Base-by-base conservation (phyloP, 2,797 vertebrate species). In the Anguilla pacifica region DNA sequence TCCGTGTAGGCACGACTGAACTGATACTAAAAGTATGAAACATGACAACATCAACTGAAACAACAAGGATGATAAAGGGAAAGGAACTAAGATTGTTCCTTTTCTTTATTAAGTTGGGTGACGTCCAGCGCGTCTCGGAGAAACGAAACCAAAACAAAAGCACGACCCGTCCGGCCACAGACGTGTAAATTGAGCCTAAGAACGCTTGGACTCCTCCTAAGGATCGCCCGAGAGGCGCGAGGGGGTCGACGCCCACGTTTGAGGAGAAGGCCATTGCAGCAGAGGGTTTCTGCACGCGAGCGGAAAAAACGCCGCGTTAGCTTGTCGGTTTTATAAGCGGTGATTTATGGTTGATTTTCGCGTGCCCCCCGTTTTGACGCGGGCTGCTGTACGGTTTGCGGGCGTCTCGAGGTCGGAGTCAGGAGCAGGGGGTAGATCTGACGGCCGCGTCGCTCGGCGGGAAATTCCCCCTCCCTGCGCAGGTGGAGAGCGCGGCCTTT, bases 161-260 rank as follows among this genome's bases (percentile, higher is more conserved):
- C 84, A 92, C 85, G 91, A 92, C 83, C 91, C 88, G 92, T 39
- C 39, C 39, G 1, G 51, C 95, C 92, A 92, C 94, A 55, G 92
- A 91, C 51, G 90, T 83, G 25, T 92, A 91, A 93, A 93, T 93
- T 93, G 91, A 90, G 93, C 93, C 92, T 93, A 61, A 89, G 91
- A 90, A 86, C 93, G 90, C 83, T 83, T 93, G n/a, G 95, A 96
- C 95, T 94, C 94, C 94, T 93, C 93, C 87, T 90, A 93, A 91
- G 91, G 92, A 94, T 92, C 91, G 93, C 92, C 93, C 89, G 94
- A 94, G 91, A 93, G 91, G 90, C 88, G 92, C 94, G 94, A 94
- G 39, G 39, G 39, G 2, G 39, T 39, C 39, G 0, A 39, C 39
- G 70, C 35, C 35, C 81, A 3, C 88, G 86, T 89, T 31, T 2